phyloP scores from a whole-genome alignment of 92 coral and sea anemone genomes.

The Bergia puertoricense region DNA sequence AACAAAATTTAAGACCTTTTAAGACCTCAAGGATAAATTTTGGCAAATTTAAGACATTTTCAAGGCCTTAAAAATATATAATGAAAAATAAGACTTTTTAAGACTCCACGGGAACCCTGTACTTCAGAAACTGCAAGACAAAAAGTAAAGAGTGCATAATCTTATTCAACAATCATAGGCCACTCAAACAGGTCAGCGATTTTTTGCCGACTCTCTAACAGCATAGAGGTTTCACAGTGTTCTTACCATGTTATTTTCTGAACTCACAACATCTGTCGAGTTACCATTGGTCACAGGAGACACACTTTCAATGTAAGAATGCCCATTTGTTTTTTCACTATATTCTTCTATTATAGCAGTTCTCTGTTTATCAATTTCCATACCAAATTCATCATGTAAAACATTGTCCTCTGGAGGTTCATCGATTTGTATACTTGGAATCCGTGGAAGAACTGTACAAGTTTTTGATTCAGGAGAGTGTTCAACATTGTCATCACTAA shows the following conservation, averaged over 20 bases:
- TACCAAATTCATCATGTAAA: not conserved
- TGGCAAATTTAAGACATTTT: no score
- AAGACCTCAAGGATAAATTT: no score
- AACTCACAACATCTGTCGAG: not conserved
- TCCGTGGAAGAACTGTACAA: not conserved
- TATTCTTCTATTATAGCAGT: conserved; percentile 5
- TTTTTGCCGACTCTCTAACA: no score
- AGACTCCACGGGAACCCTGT: no score
- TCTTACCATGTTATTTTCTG: conserved; percentile 36
- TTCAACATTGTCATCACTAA: conserved; percentile 1
- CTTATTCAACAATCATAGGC: no score
- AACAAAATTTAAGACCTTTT: no score
- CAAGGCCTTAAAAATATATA: no score
- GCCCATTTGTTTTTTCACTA: conserved; percentile 4
- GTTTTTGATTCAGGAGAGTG: not conserved
- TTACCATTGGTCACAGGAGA: conserved; percentile 35
- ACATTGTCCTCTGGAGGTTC: conserved; percentile 14
- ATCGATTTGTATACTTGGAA: conserved; percentile 39
- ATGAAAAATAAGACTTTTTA: no score
- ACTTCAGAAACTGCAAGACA: no score
- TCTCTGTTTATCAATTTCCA: conserved; percentile 23
- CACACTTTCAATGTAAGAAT: conserved; percentile 8
- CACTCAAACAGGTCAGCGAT: no score
- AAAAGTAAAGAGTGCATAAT: no score
- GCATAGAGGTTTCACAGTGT: no score